Evolutionary conservation across 2,888 invertebrate species (phyloP).

Genomic region (Linnaemya tessellans): DNA sequence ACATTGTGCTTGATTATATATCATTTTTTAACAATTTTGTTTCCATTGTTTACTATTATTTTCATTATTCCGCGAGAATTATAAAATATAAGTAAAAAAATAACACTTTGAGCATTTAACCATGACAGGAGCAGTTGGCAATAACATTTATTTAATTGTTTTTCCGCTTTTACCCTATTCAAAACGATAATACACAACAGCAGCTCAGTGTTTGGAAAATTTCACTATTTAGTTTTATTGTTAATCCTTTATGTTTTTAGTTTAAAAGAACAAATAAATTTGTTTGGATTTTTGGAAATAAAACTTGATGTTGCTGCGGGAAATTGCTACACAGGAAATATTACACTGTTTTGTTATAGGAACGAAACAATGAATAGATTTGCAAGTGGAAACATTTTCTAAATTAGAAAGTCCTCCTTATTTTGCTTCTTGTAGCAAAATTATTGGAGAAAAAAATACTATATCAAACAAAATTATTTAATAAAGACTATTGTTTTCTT

Average conservation of each 20-base stretch:
- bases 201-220: conserved; percentile 4
- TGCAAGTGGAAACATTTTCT: too few species aligned
- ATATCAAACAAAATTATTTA: too few species aligned
- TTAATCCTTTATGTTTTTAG: not conserved
- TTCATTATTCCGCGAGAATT: not conserved
- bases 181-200: conserved; percentile 51
- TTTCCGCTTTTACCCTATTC: conserved; percentile 55
- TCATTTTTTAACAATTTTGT: not conserved
- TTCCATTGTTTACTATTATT: not conserved
- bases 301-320: too few species aligned
- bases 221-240: not conserved
- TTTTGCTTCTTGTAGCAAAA: too few species aligned
- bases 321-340: too few species aligned
- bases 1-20: conserved; percentile 6
- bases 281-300: too few species aligned
- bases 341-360: too few species aligned
- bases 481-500: too few species aligned
- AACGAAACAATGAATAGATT: too few species aligned
- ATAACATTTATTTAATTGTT: conserved; percentile 67
- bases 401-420: too few species aligned
- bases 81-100: not conserved
- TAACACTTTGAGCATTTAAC: conserved; percentile 24
- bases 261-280: not conserved
- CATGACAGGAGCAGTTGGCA: conserved; percentile 61
- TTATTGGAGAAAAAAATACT: too few species aligned